Base-by-base conservation (phyloP, 2,797 vertebrate species). In the Sebastes taczanowskii region DNA sequence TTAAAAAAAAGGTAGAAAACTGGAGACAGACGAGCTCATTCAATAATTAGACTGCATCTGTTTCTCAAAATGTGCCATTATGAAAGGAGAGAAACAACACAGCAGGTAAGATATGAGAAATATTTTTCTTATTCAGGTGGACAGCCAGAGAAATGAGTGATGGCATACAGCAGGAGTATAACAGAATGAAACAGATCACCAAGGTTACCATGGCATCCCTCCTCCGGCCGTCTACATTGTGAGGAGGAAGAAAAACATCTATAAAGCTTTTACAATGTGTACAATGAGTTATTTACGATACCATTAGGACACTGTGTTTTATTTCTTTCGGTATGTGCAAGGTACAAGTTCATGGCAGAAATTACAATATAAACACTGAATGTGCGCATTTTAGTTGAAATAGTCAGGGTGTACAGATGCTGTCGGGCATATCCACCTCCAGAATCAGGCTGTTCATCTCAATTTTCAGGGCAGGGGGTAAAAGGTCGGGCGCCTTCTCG, bases 111-210 rank as follows among this genome's bases (percentile, higher is more conserved):
- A 90, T 92, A 90, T 86, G 73, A 91, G 86, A 91, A 78, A 85
- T 75, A 71, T 77, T 93, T 78, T 93, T 91, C 85, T 93, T 94
- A 88, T 94, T 91, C 78, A 58, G 84, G 74, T 93, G 87, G 88
- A 89, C 80, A 91, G 83, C 81, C 85, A 81, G 86, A 77, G 56
- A 86, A 86, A 86, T 73, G 67, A 75, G 53, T 46, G 46, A 87
- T 80, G 86, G 86, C 75, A 91, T 85, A 90, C 83, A 94, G 81
- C 25, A 71, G 49, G 63, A 78, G 52, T 22, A 86, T 10, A 81
- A 86, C 75, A 83, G 66, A 86, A 82, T 0, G 16, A 81, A 88
- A 88, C 71, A 64, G 68, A 88, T 89, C 81, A 86, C 83, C 61
- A 59, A 79, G 76, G 78, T 89, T 83, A 90, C 86, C 73, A 53